Evolutionary conservation across 2,797 vertebrate genomes (phyloP).

Genomic region (Trachurus trachurus): DNA sequence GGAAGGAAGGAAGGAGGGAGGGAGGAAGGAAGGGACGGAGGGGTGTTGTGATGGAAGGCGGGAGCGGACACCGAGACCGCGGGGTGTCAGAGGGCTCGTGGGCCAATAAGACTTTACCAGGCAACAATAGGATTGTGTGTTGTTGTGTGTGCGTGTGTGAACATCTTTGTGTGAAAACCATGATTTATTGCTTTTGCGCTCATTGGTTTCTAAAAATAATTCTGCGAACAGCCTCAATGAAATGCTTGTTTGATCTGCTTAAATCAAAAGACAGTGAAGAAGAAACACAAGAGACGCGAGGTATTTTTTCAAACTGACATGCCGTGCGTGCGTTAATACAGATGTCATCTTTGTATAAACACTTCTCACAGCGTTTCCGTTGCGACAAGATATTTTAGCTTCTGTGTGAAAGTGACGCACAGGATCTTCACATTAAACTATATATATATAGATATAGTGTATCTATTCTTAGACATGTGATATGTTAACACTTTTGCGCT

Average conservation of each 20-base stretch:
- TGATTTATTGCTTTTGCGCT: constrained; percentile 41
- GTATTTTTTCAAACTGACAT: neutral
- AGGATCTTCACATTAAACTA: neutral
- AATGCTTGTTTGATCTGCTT: constrained; percentile 31
- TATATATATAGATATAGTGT: neutral
- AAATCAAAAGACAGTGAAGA: constrained; percentile 29
- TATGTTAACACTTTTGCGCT: constrained; percentile 14
- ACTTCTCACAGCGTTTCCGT: neutral
- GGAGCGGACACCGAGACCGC: constrained; percentile 55
- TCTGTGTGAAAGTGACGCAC: neutral
- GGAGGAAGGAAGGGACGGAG: constrained; percentile 29
- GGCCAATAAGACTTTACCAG: constrained; percentile 47
- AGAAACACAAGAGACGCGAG: neutral
- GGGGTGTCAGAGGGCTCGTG: constrained; percentile 52
- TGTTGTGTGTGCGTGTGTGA: neutral
- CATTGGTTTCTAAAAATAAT: constrained; percentile 56
- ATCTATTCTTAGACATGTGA: constrained; percentile 10
- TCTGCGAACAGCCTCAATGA: constrained; percentile 15
- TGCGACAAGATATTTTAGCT: neutral
- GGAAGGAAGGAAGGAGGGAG: neutral
- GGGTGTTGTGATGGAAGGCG: constrained; percentile 63
- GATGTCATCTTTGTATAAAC: neutral
- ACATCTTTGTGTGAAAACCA: constrained; percentile 16
- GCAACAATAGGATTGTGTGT: constrained; percentile 19
- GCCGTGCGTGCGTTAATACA: neutral